phyloP scores from a whole-genome alignment of 2,797 vertebrate species.

The Serranus cabrilla region DNA sequence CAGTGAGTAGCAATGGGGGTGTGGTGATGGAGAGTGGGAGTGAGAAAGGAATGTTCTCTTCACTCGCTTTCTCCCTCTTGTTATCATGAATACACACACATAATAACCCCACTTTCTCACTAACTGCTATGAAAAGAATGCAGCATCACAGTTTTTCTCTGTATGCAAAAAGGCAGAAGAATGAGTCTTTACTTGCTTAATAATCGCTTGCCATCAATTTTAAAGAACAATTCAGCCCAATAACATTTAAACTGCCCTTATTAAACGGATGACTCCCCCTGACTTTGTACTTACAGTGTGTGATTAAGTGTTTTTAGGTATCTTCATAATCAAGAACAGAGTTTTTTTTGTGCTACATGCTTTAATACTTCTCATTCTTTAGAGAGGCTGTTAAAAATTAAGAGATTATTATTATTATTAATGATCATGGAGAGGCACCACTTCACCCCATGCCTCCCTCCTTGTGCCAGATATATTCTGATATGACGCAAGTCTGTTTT shows the following conservation, averaged over 20 bases:
- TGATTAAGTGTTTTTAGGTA: neutral
- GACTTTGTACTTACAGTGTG: neutral
- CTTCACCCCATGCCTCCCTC: constrained; percentile 35
- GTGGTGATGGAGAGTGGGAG: constrained; percentile 90
- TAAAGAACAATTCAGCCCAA: constrained; percentile 27
- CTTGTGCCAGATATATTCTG: constrained; percentile 21
- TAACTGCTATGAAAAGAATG: constrained; percentile 78
- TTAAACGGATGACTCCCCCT: constrained; percentile 1
- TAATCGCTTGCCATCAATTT: constrained; percentile 40
- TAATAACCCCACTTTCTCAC: constrained; percentile 77
- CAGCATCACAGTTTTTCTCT: constrained; percentile 60
- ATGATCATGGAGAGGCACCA: constrained; percentile 33
- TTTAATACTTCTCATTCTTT: neutral
- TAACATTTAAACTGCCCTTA: neutral
- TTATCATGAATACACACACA: constrained; percentile 75
- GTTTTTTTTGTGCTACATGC: neutral
- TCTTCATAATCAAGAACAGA: constrained; percentile 13
- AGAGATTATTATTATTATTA: constrained; percentile 44
- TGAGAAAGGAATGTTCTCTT: constrained; percentile 93
- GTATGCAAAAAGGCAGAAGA: constrained; percentile 30
- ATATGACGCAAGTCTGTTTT: constrained; percentile 26
- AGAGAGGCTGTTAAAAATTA: constrained; percentile 13
- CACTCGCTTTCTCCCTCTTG: constrained; percentile 80
- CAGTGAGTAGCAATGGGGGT: constrained; percentile 88
- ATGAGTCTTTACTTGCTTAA: constrained; percentile 51